Conservation (phyloP, 2,888 invertebrate species). For the Encarsia formosa region DNA sequence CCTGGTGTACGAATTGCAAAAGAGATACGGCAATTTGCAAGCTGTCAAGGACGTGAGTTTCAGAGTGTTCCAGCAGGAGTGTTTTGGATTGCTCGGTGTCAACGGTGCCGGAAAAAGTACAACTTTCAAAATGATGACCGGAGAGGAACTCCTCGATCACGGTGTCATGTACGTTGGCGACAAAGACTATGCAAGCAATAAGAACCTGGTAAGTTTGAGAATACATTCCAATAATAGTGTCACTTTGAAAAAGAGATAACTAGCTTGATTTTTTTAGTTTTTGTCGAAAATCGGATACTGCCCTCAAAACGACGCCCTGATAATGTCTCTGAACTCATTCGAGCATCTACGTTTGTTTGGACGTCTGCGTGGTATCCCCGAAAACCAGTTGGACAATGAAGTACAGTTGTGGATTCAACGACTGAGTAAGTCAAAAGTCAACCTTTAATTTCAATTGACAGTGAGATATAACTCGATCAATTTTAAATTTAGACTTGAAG, state of each 20-base stretch:
- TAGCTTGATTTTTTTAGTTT: constrained; percentile 55
- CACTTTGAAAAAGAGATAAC: neutral
- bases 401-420: constrained; percentile 59
- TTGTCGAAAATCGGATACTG: constrained; percentile 79
- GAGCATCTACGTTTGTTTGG: constrained; percentile 72
- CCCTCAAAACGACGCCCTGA: constrained; percentile 82
- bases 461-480: neutral
- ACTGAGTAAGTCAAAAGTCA: constrained; percentile 53
- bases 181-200: constrained; percentile 34
- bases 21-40: constrained; percentile 68
- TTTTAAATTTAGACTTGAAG: constrained; percentile 41
- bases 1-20: constrained; percentile 41
- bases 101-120: constrained; percentile 87
- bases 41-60: constrained; percentile 75
- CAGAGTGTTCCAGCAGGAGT: constrained; percentile 71
- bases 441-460: too few species aligned
- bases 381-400: constrained; percentile 49
- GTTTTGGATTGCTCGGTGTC: constrained; percentile 78
- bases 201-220: constrained; percentile 36
- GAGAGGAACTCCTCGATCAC: constrained; percentile 60
- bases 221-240: neutral
- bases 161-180: constrained; percentile 41
- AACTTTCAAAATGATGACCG: constrained; percentile 88
- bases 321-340: constrained; percentile 70
- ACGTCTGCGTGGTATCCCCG: constrained; percentile 64